A percentile compares a stretch with the other conserved stretches of the same genome.
These are phyloP conservation scores for Hydrotaea diabolus DNA, from an alignment of 2,888 invertebrate species.

Conservation along the genomic window DNA sequence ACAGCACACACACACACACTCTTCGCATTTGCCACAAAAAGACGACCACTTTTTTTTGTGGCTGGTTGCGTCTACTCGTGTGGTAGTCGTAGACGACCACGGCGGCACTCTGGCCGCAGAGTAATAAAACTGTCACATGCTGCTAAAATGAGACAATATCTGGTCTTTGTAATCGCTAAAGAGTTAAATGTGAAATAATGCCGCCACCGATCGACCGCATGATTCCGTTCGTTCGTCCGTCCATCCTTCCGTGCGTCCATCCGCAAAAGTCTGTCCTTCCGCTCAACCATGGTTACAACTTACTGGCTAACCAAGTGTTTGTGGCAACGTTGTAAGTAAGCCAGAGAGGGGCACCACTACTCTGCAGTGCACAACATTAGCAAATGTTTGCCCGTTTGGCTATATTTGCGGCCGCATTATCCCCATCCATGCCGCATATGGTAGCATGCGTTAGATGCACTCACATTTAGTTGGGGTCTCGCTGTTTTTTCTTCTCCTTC, in stretches of 20 bases:
- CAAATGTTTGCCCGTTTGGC: neutral
- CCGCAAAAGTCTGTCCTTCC: slow-evolving; percentile 29
- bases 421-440: slow-evolving; percentile 58
- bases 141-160: slow-evolving; percentile 75
- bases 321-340: neutral
- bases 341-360: no score
- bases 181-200: slow-evolving; percentile 64
- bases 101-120: slow-evolving; percentile 41
- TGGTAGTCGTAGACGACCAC: slow-evolving; percentile 42
- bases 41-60: slow-evolving; percentile 31
- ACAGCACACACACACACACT: neutral
- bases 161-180: slow-evolving; percentile 67
- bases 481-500: slow-evolving; percentile 19
- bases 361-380: slow-evolving; percentile 16
- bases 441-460: slow-evolving; percentile 69
- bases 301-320: neutral
- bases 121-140: slow-evolving; percentile 77
- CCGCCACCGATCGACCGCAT: slow-evolving; percentile 38
- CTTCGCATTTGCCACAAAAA: neutral
- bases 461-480: slow-evolving; percentile 75
- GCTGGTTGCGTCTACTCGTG: neutral
- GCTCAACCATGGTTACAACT: neutral
- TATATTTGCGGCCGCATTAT: neutral
- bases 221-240: neutral
- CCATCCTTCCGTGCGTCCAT: slow-evolving; percentile 4